Evolutionary conservation across 1,140 invertebrate species (phyloP).

Genomic region (Diploscapter pachys): DNA sequence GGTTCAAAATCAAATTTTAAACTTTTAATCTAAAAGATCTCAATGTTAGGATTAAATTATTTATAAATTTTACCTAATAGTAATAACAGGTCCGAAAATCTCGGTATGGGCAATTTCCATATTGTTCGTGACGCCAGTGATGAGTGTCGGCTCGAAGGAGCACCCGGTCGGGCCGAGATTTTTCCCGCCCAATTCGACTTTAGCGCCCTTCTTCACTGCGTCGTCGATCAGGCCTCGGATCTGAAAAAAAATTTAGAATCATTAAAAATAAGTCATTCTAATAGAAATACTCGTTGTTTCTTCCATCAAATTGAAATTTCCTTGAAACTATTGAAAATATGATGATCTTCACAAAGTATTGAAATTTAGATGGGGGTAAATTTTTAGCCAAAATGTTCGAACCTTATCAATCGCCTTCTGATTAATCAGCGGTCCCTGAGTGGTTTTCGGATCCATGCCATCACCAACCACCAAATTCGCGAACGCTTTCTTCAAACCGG

Average conservation of each 20-base stretch:
- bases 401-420: constrained; percentile 76
- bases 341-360: neutral
- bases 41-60: too few relatives aligned
- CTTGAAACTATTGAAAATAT: neutral
- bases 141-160: constrained; percentile 82
- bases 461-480: constrained; percentile 76
- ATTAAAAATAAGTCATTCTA: too few relatives aligned
- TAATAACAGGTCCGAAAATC: constrained; percentile 90
- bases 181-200: constrained; percentile 75
- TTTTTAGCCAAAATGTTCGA: too few relatives aligned
- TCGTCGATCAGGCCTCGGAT: constrained; percentile 75
- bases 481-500: constrained; percentile 65
- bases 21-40: constrained; percentile 59
- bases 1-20: neutral
- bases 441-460: constrained; percentile 71
- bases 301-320: too few relatives aligned
- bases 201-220: constrained; percentile 80
- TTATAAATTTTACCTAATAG: constrained; percentile 68
- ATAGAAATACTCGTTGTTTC: too few relatives aligned
- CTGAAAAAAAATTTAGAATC: constrained; percentile 52
- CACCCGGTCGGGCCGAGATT: constrained; percentile 66
- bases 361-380: too few relatives aligned
- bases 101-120: constrained; percentile 84
- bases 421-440: constrained; percentile 88
- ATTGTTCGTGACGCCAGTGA: constrained; percentile 74